These are phyloP conservation scores for Hippoglossus stenolepis DNA, from an alignment of 2,113 vertebrate genomes.

Conservation along the genomic window DNA sequence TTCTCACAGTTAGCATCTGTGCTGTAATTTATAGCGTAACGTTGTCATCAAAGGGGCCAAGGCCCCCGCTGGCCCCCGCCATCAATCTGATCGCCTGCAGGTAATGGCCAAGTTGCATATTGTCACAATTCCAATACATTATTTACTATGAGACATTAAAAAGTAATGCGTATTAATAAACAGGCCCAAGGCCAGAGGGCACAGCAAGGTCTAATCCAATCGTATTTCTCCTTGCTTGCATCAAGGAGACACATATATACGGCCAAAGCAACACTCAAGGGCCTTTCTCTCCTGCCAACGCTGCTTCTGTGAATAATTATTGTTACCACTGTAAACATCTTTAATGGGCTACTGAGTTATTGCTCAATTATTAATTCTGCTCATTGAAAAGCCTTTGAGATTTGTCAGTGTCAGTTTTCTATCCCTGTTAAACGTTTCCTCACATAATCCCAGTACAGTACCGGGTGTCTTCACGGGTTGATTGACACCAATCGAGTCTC, in stretches of 20 bases:
- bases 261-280: slow-evolving; percentile 50
- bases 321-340: slow-evolving; percentile 29
- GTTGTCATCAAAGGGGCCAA: slow-evolving; percentile 65
- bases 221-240: slow-evolving; percentile 62
- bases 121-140: slow-evolving; percentile 79
- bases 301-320: slow-evolving; percentile 36
- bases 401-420: not conserved
- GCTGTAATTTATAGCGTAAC: slow-evolving; percentile 70
- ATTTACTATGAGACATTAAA: slow-evolving; percentile 78
- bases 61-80: slow-evolving; percentile 53
- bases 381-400: not conserved
- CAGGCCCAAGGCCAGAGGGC: slow-evolving; percentile 70
- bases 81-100: slow-evolving; percentile 76
- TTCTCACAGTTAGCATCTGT: slow-evolving; percentile 66
- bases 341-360: not conserved
- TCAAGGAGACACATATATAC: slow-evolving; percentile 65
- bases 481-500: not conserved
- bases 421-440: not conserved
- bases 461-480: not conserved
- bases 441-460: no score
- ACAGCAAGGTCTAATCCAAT: slow-evolving; percentile 48
- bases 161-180: slow-evolving; percentile 77
- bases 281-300: slow-evolving; percentile 31
- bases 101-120: slow-evolving; percentile 73
- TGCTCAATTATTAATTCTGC: slow-evolving; percentile 6